Evolutionary conservation across 2,888 invertebrate species (phyloP), one percentile per base, ranked within the genome.

Genomic region (Eledone cirrhosa): DNA sequence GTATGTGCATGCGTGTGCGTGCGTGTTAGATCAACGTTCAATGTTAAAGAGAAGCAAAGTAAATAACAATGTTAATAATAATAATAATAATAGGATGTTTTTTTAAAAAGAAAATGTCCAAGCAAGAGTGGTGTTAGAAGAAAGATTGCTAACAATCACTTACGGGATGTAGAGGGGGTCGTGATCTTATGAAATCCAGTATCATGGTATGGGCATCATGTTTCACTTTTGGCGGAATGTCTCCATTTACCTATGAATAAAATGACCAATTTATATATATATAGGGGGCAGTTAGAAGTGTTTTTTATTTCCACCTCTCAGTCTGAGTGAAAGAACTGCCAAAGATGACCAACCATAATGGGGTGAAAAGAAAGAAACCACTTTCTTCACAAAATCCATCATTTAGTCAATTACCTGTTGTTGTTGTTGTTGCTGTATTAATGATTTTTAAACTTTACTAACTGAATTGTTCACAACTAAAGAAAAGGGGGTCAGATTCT

Each of bases 121-220:
- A 41, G 41, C 41, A 41, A 41, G 41, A 41, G 41, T 41, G 41
- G 8, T 41, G 41, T 41, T 41, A 41, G 41, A 41, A 41, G 41
- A 41, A 41, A 41, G 41, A 41, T 11, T 8, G 41, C 41, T 41
- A 41, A 11, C 41, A 24, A 33, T 41, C 31, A 85, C 87, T 85
- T 83, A 88, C 96, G 93, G 97, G 97, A 92, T 94, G 95, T 79
- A 98, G 93, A 82, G 97, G 97, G 80, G 98, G 97, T 90, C 98
- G 93, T 89, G 97, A 97, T 90, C 97, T 93, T 90, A 98, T 98
- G 92, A 98, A 98, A 91, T 98, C 97, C 89, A 98, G 93, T 90
- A 98, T 98, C 92, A 98, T 94, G 81, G 95, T 96, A 91, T 97
- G 97, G 41, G 97, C 97, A 92, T 97, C 97, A 92, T 97, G 97